Evolutionary conservation across 2,113 vertebrate species (phyloP), one percentile per base, ranked within the genome.

Genomic region (Gambusia holbrooki): DNA sequence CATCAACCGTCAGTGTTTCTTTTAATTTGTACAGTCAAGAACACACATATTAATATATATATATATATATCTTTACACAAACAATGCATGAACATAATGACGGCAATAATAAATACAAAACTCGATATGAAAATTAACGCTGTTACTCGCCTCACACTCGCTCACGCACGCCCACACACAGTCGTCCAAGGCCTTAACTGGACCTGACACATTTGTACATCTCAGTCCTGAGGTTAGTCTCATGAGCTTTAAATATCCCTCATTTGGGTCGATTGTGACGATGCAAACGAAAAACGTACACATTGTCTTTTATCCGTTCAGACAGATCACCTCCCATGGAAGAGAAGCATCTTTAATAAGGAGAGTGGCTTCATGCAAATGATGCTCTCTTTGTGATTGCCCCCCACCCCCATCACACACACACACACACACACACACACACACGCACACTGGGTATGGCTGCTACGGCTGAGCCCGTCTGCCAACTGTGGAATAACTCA

Each of bases 21-120:
- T 91, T 88, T 88, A 84, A 89, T 90, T 54, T 83, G 75, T 62
- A 87, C 71, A 86, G 72, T 87, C 75, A 73, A 82, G 35, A 77
- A 81, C 64, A 88, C 90, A 90, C 13, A 81, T 62, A 82, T 61
- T 84, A 76, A 81, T 69, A 66, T 30, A 30, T 27, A 27, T 27
- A 27, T 27, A 27, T 27, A 66, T 30, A 30, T 73, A 80, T 64
- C 69, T 89, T 83, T 90, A 90, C 84, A 90, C 84, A 87, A 90
- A 90, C 71, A 81, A 87, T 82, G 72, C 78, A 87, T 71, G 64
- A 76, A 70, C 66, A 83, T 58, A 69, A 86, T 77, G 76, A 77
- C 48, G 71, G 32, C 15, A 89, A 81, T 71, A 74, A 78, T 86
- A 58, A 62, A 86, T 87, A 88, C 61, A 86, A 85, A 81, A 86